Conservation (phyloP, 2,888 invertebrate genomes). For the Hyles lineata region DNA sequence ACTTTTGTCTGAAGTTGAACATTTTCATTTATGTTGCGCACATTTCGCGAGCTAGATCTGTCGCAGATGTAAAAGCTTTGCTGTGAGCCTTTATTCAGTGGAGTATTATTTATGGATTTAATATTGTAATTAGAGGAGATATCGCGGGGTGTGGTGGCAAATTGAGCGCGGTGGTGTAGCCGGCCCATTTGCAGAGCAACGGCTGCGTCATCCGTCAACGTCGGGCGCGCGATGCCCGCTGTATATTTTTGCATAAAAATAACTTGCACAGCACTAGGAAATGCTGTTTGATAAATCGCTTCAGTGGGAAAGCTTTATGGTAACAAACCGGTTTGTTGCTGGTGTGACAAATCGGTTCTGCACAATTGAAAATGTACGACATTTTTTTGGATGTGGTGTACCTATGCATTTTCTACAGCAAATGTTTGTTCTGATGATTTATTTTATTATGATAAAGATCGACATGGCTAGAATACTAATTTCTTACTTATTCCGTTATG, state of each 20-base stretch:
- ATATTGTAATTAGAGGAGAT: constrained; percentile 36
- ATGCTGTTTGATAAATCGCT: constrained; percentile 36
- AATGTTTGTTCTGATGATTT: not conserved
- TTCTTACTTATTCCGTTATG: not conserved
- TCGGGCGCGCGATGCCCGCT: constrained; percentile 64
- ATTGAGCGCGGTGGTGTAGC: constrained; percentile 51
- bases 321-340: constrained; percentile 22
- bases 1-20: not conserved
- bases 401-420: not conserved
- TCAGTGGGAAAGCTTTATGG: constrained; percentile 25
- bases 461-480: not conserved
- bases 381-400: not conserved
- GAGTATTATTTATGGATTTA: constrained; percentile 19
- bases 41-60: not conserved
- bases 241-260: constrained; percentile 77
- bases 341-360: constrained; percentile 17
- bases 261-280: constrained; percentile 52
- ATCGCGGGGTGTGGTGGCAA: constrained; percentile 55
- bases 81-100: constrained; percentile 6
- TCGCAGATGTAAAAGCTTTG: constrained; percentile 30
- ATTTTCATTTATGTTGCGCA: not conserved
- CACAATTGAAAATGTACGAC: constrained; percentile 18
- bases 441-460: not conserved
- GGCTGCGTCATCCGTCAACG: constrained; percentile 66
- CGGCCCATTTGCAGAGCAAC: constrained; percentile 36